Conservation (phyloP, 2,888 invertebrate species). For the Cephus nigrinus region DNA sequence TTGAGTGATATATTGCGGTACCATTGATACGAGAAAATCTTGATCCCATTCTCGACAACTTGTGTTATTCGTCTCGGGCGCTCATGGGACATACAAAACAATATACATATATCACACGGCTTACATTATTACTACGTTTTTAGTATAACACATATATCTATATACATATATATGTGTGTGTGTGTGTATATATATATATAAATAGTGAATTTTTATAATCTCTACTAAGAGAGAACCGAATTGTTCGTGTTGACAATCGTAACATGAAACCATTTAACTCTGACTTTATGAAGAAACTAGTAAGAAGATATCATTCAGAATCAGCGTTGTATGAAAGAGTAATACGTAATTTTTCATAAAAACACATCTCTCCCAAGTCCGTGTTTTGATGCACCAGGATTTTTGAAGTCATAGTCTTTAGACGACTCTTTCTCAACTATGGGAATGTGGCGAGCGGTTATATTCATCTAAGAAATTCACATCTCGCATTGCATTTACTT, state of each 20-base stretch:
- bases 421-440: not conserved
- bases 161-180: too few species aligned
- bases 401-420: not conserved
- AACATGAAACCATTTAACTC: not conserved
- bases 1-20: not conserved
- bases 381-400: not conserved
- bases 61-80: not conserved
- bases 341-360: not conserved
- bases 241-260: not conserved
- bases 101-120: not conserved
- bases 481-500: not conserved
- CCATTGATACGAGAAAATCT: not conserved
- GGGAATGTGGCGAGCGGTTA: not conserved
- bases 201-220: not conserved
- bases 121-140: not conserved
- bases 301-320: not conserved
- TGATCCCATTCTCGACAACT: not conserved
- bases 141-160: not conserved
- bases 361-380: not conserved
- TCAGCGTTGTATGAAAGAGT: not conserved
- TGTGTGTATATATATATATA: not conserved
- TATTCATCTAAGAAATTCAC: not conserved
- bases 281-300: not conserved
- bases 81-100: not conserved
- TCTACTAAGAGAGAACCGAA: not conserved